phyloP scores from a whole-genome alignment of 2,888 invertebrate species.

The Hirtodrosophila duncani region DNA sequence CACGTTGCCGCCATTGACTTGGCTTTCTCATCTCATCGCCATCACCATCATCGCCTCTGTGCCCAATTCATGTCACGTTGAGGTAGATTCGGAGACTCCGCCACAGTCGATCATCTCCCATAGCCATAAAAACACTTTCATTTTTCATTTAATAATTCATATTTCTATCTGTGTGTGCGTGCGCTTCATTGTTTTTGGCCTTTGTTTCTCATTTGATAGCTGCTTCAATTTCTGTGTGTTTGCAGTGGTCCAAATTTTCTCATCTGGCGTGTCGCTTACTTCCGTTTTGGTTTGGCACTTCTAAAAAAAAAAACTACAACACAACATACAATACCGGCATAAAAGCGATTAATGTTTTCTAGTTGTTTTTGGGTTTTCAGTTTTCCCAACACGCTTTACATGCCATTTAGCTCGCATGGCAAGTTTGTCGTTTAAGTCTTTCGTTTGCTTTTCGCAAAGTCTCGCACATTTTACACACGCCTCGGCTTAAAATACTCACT shows the following conservation, averaged over 20 bases:
- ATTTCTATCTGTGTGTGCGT: constrained; percentile 31
- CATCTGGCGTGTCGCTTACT: constrained; percentile 56
- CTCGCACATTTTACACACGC: constrained; percentile 33
- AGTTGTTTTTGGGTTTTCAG: constrained; percentile 22
- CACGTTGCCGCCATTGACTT: constrained; percentile 43
- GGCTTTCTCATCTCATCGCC: constrained; percentile 42
- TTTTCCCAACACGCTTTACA: constrained; percentile 41
- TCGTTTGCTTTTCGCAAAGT: constrained; percentile 52
- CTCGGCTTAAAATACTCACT: constrained; percentile 43
- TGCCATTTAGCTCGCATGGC: constrained; percentile 56
- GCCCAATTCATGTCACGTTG: constrained; percentile 65
- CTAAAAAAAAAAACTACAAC: constrained; percentile 26
- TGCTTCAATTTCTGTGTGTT: constrained; percentile 40
- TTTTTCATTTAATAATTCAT: constrained; percentile 70
- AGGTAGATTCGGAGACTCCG: constrained; percentile 44
- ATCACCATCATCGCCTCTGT: constrained; percentile 18
- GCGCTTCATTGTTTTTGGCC: constrained; percentile 26
- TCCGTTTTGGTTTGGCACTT: constrained; percentile 53
- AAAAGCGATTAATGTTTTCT: constrained; percentile 48
- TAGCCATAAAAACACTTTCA: constrained; percentile 62
- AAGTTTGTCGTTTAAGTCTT: constrained; percentile 63
- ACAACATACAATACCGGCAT: constrained; percentile 18
- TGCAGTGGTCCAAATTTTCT: constrained; percentile 52
- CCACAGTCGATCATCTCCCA: constrained; percentile 15
- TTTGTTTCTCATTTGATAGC: constrained; percentile 36